Evolutionary conservation across 2,888 invertebrate genomes (phyloP).

Genomic region (Oscheius myriophilus): DNA sequence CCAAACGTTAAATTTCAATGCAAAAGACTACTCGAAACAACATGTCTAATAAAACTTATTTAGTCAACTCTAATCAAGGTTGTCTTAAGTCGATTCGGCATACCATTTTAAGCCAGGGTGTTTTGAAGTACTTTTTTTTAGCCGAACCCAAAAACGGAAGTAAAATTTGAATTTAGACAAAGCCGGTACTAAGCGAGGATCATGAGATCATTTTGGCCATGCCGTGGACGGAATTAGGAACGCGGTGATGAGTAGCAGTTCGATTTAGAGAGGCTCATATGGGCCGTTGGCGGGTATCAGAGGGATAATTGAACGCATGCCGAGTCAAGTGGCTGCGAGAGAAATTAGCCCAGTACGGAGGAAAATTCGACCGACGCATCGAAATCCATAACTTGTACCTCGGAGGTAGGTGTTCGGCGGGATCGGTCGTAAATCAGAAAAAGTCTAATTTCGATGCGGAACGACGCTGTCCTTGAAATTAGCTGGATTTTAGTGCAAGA

Average conservation of each 20-base stretch:
- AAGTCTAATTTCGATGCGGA: background rate
- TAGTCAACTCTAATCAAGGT: no score
- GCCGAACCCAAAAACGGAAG: no score
- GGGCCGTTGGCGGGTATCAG: conserved; percentile 19
- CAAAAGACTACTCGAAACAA: no score
- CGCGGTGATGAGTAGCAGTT: conserved; percentile 20
- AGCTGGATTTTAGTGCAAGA: background rate
- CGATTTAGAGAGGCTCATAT: conserved; percentile 22
- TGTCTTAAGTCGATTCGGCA: no score
- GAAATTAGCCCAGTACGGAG: conserved; percentile 24
- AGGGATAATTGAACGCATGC: conserved; percentile 30
- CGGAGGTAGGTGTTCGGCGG: background rate
- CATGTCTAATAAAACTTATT: no score
- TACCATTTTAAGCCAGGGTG: no score
- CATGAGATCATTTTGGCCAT: no score
- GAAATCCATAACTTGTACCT: conserved; percentile 20
- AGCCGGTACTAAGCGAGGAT: no score
- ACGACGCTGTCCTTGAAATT: conserved; percentile 3
- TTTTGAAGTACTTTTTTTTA: no score
- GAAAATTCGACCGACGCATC: conserved; percentile 13
- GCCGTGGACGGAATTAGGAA: conserved; percentile 3
- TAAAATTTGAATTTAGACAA: no score
- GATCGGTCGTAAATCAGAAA: background rate
- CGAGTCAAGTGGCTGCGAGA: conserved; percentile 31
- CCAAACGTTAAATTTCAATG: no score